Evolutionary conservation across 2,113 vertebrate genomes (phyloP).

Genomic region (Notarius lentiginosus): DNA sequence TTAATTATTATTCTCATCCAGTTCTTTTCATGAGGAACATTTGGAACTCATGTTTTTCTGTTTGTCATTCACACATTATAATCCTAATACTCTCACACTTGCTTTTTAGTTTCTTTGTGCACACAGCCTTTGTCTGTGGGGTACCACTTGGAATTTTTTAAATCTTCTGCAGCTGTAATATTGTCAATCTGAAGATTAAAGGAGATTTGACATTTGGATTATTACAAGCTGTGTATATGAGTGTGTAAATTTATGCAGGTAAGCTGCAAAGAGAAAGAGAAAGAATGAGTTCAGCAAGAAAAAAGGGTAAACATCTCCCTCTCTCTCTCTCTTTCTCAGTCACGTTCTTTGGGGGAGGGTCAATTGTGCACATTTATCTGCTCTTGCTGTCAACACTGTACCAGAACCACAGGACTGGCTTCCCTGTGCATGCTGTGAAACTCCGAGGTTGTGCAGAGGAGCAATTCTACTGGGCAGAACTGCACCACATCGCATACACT

Average conservation of each 20-base stretch:
- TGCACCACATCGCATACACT: constrained; percentile 9
- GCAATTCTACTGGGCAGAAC: neutral
- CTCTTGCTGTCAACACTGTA: constrained; percentile 42
- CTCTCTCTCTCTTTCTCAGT: neutral
- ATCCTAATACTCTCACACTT: neutral
- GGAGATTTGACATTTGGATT: constrained; percentile 28
- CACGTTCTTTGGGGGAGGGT: constrained; percentile 47
- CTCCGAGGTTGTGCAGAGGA: neutral
- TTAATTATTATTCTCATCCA: neutral
- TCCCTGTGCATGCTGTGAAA: constrained; percentile 18
- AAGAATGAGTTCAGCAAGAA: neutral
- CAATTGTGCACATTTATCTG: constrained; percentile 49
- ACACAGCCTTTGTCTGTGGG: constrained; percentile 5
- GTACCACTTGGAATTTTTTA: constrained; percentile 46
- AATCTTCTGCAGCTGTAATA: constrained; percentile 52
- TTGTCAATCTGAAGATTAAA: constrained; percentile 51
- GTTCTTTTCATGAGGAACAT: neutral
- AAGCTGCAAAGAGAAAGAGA: neutral
- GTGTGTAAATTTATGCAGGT: constrained; percentile 26
- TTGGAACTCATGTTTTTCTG: neutral
- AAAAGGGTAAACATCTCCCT: constrained; percentile 20
- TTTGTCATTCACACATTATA: neutral
- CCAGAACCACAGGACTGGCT: constrained; percentile 32
- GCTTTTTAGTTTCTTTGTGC: neutral
- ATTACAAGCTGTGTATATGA: constrained; percentile 20